Percentiles rank a stretch among this genome's conserved stretches.
phyloP scores from a whole-genome alignment of 2,113 vertebrate genomes.

The Triplophysa dalaica region DNA sequence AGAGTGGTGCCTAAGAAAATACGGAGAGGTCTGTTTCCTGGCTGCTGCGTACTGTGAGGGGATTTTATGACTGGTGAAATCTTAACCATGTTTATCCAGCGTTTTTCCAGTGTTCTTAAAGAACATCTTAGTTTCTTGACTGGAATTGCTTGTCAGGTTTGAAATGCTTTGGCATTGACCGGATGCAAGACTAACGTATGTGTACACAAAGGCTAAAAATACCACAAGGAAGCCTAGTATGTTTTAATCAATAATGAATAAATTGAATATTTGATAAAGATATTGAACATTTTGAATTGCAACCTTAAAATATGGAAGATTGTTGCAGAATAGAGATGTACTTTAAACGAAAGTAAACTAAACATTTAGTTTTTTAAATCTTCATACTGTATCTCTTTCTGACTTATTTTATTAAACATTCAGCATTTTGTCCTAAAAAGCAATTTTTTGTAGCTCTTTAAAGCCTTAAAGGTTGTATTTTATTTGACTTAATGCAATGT shows the following conservation, averaged over 20 bases:
- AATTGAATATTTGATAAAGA: neutral
- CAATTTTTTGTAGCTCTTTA: no score
- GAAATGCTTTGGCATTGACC: neutral
- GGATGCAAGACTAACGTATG: neutral
- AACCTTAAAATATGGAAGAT: neutral
- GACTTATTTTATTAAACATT: no score
- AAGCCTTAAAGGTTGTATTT: no score
- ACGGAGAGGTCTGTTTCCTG: conserved; percentile 55
- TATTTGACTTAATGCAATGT: no score
- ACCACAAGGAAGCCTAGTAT: neutral
- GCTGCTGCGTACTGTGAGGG: conserved; percentile 38
- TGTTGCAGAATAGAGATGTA: neutral
- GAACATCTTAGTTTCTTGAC: conserved; percentile 43
- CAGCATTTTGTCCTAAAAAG: no score
- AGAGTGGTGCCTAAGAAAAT: conserved; percentile 52
- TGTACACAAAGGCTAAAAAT: neutral
- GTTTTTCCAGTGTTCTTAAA: conserved; percentile 58
- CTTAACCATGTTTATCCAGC: conserved; percentile 59
- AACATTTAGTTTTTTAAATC: no score
- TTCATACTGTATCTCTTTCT: no score
- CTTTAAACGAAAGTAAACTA: neutral
- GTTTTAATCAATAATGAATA: conserved; percentile 10
- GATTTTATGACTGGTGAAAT: conserved; percentile 56
- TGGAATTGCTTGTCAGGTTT: conserved; percentile 6
- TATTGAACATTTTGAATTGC: neutral